Percentiles rank a stretch among this genome's conserved stretches.
phyloP scores from a whole-genome alignment of 2,888 invertebrate genomes.

The Drosophila pullipes region DNA sequence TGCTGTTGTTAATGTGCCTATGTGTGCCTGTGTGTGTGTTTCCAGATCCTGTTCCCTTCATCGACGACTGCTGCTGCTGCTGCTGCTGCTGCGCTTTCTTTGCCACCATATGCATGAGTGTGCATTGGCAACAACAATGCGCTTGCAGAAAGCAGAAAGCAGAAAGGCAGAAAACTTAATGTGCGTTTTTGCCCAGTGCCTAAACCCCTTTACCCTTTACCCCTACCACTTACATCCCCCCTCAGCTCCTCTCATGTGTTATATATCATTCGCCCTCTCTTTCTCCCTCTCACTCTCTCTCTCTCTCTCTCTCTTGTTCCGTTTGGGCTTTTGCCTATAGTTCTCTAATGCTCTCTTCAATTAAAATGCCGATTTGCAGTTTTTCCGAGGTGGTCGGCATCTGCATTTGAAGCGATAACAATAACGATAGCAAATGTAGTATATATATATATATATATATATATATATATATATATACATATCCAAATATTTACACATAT shows the following conservation, averaged over 20 bases:
- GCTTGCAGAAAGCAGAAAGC: conserved; percentile 51
- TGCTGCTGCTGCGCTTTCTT: conserved; percentile 61
- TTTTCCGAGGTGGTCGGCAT: conserved; percentile 45
- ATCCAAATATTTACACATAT: not conserved
- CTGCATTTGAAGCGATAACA: conserved; percentile 40
- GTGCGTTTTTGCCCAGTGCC: conserved; percentile 57
- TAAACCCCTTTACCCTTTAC: not conserved
- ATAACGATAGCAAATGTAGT: conserved; percentile 9
- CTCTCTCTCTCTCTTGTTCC: conserved; percentile 1
- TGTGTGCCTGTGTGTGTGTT: conserved; percentile 18
- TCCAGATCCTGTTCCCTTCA: conserved; percentile 44
- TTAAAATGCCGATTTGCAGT: conserved; percentile 56
- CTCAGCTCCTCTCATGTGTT: not conserved
- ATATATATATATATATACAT: not conserved
- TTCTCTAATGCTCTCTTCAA: conserved; percentile 60
- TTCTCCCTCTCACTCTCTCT: not conserved
- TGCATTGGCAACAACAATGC: conserved; percentile 47
- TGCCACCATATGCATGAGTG: conserved; percentile 56
- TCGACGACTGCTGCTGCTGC: conserved; percentile 35
- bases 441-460: not conserved
- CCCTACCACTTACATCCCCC: not conserved
- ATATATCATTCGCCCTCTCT: conserved; percentile 1
- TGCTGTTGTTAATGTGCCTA: conserved; percentile 48
- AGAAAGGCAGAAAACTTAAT: conserved; percentile 71
- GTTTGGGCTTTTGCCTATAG: conserved; percentile 22